phyloP scores from a whole-genome alignment of 2,113 vertebrate species.

The Nothocercus julius region DNA sequence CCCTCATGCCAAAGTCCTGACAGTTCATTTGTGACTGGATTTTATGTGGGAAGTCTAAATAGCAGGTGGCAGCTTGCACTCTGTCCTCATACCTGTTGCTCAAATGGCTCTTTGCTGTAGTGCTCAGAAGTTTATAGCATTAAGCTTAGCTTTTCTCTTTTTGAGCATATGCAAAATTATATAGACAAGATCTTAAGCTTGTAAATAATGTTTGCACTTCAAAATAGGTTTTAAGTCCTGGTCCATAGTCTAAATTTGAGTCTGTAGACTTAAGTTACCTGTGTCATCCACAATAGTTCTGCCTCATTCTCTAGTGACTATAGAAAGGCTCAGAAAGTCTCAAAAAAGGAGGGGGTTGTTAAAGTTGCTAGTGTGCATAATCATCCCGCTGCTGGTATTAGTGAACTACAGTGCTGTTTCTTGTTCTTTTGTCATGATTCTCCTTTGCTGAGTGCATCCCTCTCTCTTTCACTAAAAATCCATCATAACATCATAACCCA shows the following conservation, averaged over 20 bases:
- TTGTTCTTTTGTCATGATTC: not conserved
- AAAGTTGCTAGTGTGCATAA: not conserved
- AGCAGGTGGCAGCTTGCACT: fast-evolving
- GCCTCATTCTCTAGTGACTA: not conserved
- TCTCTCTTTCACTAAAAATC: not conserved
- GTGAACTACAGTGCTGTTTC: not conserved
- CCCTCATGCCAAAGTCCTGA: not conserved
- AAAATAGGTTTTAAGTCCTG: not conserved
- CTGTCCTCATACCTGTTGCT: not conserved
- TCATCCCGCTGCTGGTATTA: not conserved
- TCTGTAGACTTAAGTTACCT: not conserved
- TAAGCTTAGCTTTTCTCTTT: not conserved
- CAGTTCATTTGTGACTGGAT: not conserved
- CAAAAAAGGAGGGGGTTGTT: not conserved
- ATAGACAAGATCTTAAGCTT: not conserved
- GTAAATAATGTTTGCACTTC: not conserved
- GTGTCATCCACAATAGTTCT: not conserved
- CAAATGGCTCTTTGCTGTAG: not conserved
- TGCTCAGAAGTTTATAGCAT: not conserved
- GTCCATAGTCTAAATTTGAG: not conserved
- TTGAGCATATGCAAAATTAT: not conserved
- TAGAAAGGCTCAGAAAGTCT: not conserved
- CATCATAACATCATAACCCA: not conserved
- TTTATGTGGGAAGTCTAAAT: not conserved
- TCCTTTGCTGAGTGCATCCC: not conserved